Evolutionary conservation across 92 coral and sea anemone species (phyloP), one percentile per base, ranked within the genome.

Genomic region (Porites evermanni): DNA sequence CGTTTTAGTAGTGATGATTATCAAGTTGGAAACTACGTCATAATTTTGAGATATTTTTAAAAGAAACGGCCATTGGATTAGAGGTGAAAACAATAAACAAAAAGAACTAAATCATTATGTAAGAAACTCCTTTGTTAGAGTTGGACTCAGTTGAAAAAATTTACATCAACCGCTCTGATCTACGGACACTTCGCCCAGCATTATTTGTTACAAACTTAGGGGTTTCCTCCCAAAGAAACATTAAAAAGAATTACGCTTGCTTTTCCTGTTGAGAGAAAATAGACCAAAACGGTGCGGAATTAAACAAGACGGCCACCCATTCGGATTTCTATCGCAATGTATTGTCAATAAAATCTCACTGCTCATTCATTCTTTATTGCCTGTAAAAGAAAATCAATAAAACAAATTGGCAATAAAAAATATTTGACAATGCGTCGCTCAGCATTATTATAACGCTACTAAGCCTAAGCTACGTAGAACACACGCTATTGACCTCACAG

Each of bases 21-120:
- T 18, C 12, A 26, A 9, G 60, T 44, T 79, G 72, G 65, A 26
- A 7, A 10, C n/a, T 17, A 18, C 79, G 12, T 75, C 64, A 32
- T 10, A 23, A 76, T 54, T 76, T 75, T 14, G 1, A 24, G 51
- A 23, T 75, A 56, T 75, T 75, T 59, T 56, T 54, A 76, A 76
- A 26, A n/a, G 52, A 76, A 75, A 23, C 20, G 66, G 58, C 29
- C 23, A 29, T 32, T 52, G 32, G 56, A 26, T 78, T 26, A 67
- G 32, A 64, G 52, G 17, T 19, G 29, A 78, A 78, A 11, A 64
- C 38, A 64, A 63, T 64, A 7, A 64, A 5, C 38, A 61, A 18
- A 64, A 63, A 47, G 4, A 64, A n/a, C 38, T 64, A 18, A 79
- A 47, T 58, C 58, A 17, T 58, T 11, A 26, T 64, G 72, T 20